Base-by-base conservation (phyloP, 1,140 invertebrate species). In the Pseudoatta argentina region DNA sequence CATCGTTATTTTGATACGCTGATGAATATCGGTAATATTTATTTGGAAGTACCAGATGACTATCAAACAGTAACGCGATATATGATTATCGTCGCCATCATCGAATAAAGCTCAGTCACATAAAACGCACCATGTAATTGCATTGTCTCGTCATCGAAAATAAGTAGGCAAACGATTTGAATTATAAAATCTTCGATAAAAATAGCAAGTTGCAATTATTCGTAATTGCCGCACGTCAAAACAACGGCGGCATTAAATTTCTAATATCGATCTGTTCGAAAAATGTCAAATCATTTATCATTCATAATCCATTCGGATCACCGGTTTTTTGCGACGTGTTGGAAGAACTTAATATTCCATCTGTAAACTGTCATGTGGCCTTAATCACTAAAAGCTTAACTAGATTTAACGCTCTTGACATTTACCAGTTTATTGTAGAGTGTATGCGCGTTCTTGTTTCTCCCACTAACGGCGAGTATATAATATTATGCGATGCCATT, bases 341-440 rank as follows among this genome's bases (percentile, higher is more conserved):
- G 44, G 3, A n/a, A 63, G 69, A 83, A 83, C 39, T 83, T 61
- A 57, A 81, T 67, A 79, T 67, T 66, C 59, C 73, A 44, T 59
- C 69, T 59, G 73, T 57, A 48, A 53, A 30, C 53, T 61, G 73
- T 79, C 73, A 34, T 34, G 73, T 27, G 30, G 30, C 75, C 75
- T 83, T 83, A 63, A 75, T 83, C 79, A 39, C 55, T 61, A n/a
- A 73, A 63, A 83, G 24, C 71, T 83, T 83, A 83, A 83, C 69
- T 63, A 34, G 69, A 83, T 83, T 83, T 83, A 73, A 44, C 79
- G 79, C 69, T 83, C 79, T 83, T 83, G 79, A 83, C 79, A 83
- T 83, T 83, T 83, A 63, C 79, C 57, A 83, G 39, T 83, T 83
- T 83, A 83, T 83, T 75, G 69, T 51, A 27, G 18, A 21, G 44